Percentiles rank a stretch among this genome's conserved stretches.
Evolutionary conservation across 2,888 invertebrate genomes (phyloP).

Genomic region (Cheilosia impressa): DNA sequence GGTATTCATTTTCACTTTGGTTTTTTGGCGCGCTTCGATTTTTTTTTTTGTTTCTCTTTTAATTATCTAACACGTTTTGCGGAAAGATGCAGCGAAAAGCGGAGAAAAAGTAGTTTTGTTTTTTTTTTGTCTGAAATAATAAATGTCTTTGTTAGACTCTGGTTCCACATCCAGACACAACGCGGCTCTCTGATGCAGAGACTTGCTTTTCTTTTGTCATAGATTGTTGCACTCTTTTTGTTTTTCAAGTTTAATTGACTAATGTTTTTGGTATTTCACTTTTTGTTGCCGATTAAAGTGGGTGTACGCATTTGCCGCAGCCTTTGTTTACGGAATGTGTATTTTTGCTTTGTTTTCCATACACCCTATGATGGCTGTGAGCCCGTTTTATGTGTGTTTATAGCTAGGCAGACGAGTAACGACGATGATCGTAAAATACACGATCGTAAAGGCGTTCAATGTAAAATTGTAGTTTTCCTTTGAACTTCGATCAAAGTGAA

Average conservation of each 20-base stretch:
- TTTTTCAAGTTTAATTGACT: slow-evolving; percentile 63
- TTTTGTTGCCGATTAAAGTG: slow-evolving; percentile 30
- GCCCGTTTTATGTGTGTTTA: too few species aligned
- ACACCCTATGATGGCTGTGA: not conserved
- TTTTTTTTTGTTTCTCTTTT: slow-evolving; percentile 20
- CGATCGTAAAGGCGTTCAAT: too few species aligned
- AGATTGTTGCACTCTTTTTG: slow-evolving; percentile 17
- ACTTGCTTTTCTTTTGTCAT: slow-evolving; percentile 20
- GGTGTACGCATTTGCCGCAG: slow-evolving; percentile 14
- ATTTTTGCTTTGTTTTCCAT: not conserved
- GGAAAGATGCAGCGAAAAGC: slow-evolving; percentile 1
- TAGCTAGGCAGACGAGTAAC: too few species aligned
- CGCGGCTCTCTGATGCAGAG: slow-evolving; percentile 22
- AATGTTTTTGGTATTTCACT: slow-evolving; percentile 35
- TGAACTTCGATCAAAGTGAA: not conserved
- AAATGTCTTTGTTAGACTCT: slow-evolving; percentile 61
- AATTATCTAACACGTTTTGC: slow-evolving; percentile 55
- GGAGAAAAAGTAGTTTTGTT: not conserved
- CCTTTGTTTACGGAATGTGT: slow-evolving; percentile 4
- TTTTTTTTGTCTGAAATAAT: slow-evolving; percentile 36
- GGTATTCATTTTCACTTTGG: slow-evolving; percentile 58
- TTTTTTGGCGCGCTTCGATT: slow-evolving; percentile 27
- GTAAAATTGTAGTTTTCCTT: not conserved
- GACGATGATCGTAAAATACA: too few species aligned
- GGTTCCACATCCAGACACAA: slow-evolving; percentile 25